Evolutionary conservation across 2,113 vertebrate genomes (phyloP), one percentile per base, ranked within the genome.

Genomic region (Elephas maximus): DNA sequence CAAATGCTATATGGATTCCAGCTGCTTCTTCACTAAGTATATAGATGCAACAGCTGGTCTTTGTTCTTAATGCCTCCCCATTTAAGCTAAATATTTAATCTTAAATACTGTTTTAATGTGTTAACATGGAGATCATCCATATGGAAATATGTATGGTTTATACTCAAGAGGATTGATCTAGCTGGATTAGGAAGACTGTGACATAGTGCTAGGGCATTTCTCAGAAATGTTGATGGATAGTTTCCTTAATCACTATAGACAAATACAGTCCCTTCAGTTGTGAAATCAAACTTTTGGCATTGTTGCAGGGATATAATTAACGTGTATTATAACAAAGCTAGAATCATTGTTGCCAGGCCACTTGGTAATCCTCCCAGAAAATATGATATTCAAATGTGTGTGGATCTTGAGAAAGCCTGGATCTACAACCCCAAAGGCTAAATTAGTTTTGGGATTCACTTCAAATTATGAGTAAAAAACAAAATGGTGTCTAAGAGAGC

Each of bases 41-140:
- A 87, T 48, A 94, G 53, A 84, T 14, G 69, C 20, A 86, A 94
- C 91, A 96, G 63, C 95, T 97, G 91, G 44, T 83, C 88, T 94
- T 96, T 78, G 67, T 91, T 97, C 82, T 57, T 84, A 92, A 83
- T 33, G 45, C 86, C 44, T 94, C 78, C 94, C 81, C 21, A 9
- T 48, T 92, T 91, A 88, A 33, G 60, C 60, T 91, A 85, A 89
- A 74, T 82, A 97, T 93, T 96, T 94, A 45, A 83, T 90, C 93
- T 95, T 85, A 89, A 96, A 74, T 74, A 30, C 60, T 37, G 21
- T 41, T 86, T 92, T 76, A 51, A 82, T 74, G 74, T 37, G 78
- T 86, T 94, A 62, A 83, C 37, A n/a, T 33, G 63, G 41, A 21
- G 28, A 74, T 65, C 51, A 82, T 57, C 92, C 74, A 73, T 81